Evolutionary conservation across 2,113 vertebrate species (phyloP).

Genomic region (Miniopterus natalensis): DNA sequence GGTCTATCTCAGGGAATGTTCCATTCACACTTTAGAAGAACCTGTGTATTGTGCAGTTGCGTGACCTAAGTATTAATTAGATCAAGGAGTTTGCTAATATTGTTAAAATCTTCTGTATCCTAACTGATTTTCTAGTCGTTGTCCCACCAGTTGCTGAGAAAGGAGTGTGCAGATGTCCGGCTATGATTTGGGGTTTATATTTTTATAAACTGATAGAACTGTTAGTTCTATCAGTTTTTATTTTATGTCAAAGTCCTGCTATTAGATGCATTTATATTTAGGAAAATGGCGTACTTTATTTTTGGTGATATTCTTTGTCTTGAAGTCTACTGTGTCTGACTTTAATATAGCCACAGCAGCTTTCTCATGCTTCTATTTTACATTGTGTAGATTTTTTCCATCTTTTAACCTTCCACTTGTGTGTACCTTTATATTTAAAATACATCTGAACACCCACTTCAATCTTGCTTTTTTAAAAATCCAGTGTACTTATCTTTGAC

Average conservation of each 20-base stretch:
- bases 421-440: slow-evolving; percentile 1
- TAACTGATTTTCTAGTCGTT: not conserved
- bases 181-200: not conserved
- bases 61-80: not conserved
- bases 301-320: not conserved
- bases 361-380: not conserved
- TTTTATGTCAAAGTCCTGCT: not conserved
- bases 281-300: not conserved
- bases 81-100: not conserved
- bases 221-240: not conserved
- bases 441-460: not conserved
- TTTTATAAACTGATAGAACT: not conserved
- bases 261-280: not conserved
- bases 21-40: not conserved
- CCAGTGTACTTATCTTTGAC: not conserved
- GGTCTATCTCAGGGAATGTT: not conserved
- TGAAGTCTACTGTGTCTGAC: slow-evolving; percentile 6
- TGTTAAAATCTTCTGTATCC: not conserved
- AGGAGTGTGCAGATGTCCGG: not conserved
- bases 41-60: not conserved
- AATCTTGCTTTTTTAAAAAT: not conserved
- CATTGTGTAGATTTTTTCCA: not conserved
- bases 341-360: not conserved
- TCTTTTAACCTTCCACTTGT: not conserved
- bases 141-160: not conserved